Percentiles rank a stretch among this genome's conserved stretches.
phyloP scores from a whole-genome alignment of 2,113 vertebrate genomes.

The Crotalus horridus region DNA sequence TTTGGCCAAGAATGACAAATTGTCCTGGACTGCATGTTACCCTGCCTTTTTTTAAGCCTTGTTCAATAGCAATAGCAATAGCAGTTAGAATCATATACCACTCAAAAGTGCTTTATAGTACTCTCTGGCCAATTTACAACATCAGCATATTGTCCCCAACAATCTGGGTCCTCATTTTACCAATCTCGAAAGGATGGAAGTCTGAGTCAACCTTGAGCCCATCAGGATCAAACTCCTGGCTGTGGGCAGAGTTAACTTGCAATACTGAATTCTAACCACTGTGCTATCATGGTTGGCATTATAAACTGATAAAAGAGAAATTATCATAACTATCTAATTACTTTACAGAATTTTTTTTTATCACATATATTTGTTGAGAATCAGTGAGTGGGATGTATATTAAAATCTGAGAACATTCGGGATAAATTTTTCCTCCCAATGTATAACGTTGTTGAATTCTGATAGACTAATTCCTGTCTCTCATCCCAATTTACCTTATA shows the following conservation, averaged over 20 bases:
- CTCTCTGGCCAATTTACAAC: too few species aligned
- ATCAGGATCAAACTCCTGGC: too few species aligned
- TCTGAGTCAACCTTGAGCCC: too few species aligned
- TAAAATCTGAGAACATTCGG: not conserved
- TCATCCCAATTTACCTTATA: not conserved
- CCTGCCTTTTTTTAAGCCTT: not conserved
- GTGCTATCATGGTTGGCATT: not conserved
- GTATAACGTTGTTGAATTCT: not conserved
- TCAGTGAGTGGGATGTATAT: not conserved
- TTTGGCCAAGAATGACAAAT: not conserved
- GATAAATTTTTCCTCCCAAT: not conserved
- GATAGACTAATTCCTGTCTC: not conserved
- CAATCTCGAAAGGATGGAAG: too few species aligned
- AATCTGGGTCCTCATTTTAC: too few species aligned
- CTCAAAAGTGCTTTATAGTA: too few species aligned
- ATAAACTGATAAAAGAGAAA: not conserved
- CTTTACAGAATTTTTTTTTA: not conserved
- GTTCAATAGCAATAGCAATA: too few species aligned
- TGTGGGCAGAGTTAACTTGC: too few species aligned
- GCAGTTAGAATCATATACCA: too few species aligned
- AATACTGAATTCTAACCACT: too few species aligned
- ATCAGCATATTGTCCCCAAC: too few species aligned
- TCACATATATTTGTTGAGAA: not conserved
- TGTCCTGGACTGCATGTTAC: not conserved
- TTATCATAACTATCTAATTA: not conserved